These are phyloP conservation scores for Harmothoe impar DNA, from an alignment of 2,888 invertebrate species.

Conservation along the genomic window DNA sequence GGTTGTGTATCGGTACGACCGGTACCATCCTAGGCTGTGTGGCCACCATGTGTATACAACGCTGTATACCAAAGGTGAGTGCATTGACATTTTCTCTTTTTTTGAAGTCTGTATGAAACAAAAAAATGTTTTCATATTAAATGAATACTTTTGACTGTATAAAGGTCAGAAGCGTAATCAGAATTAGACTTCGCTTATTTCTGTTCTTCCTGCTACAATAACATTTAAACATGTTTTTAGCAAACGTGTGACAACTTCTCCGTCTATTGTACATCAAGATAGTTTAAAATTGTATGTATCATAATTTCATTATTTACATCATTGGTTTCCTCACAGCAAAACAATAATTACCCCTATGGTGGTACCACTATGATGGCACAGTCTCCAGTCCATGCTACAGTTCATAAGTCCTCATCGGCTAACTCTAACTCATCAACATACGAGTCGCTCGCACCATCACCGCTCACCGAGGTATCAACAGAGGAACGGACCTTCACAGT, in stretches of 20 bases:
- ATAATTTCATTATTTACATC: neutral
- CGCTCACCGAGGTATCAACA: slow-evolving; percentile 31
- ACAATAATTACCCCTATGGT: neutral
- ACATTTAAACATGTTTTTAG: no score
- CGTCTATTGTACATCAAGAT: no score
- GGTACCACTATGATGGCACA: slow-evolving; percentile 13
- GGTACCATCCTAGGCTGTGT: slow-evolving; percentile 46
- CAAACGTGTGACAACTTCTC: no score
- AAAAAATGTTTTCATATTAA: no score
- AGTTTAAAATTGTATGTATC: no score
- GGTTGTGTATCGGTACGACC: neutral
- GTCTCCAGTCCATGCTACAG: slow-evolving; percentile 13
- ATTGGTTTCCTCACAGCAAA: neutral
- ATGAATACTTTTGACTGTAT: no score
- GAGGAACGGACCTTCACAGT: slow-evolving; percentile 46
- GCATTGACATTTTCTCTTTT: no score
- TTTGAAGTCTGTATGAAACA: no score
- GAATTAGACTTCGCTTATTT: no score
- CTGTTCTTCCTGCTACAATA: neutral
- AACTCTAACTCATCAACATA: slow-evolving; percentile 28
- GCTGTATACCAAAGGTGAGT: slow-evolving; percentile 18
- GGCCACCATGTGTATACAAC: slow-evolving; percentile 27
- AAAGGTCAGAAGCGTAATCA: no score
- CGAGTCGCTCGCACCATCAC: slow-evolving; percentile 36
- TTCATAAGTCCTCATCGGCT: slow-evolving; percentile 27